Evolutionary conservation across 2,113 vertebrate genomes (phyloP).

Genomic region (Oncorhynchus keta): DNA sequence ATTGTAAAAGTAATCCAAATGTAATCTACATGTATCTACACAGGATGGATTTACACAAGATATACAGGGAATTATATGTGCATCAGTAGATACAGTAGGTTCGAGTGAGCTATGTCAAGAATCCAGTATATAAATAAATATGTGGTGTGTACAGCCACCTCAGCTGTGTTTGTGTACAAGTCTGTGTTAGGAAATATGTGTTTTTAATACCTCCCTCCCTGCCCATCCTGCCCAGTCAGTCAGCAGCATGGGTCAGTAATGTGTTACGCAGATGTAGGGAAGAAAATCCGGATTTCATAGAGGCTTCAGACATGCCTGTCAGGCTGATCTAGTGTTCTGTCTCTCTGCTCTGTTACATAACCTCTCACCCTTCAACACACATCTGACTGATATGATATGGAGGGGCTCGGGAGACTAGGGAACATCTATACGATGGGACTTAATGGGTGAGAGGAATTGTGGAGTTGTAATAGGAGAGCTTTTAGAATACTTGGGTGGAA

Average conservation of each 20-base stretch:
- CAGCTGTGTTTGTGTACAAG: not conserved
- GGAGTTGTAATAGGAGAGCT: not conserved
- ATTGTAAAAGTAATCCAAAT: no score
- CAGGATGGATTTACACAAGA: no score
- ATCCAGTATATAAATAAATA: no score
- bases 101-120: no score
- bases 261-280: slow-evolving; percentile 82
- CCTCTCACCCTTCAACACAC: slow-evolving; percentile 27
- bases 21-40: no score
- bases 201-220: slow-evolving; percentile 11
- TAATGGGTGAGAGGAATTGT: slow-evolving; percentile 13
- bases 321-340: slow-evolving; percentile 59
- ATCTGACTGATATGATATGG: slow-evolving; percentile 27
- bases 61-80: no score
- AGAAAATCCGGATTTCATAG: slow-evolving; percentile 65
- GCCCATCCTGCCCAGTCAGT: slow-evolving; percentile 9
- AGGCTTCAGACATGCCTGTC: slow-evolving; percentile 55
- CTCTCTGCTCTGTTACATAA: slow-evolving; percentile 28
- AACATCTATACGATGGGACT: slow-evolving; percentile 25
- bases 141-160: not conserved
- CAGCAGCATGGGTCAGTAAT: slow-evolving; percentile 54
- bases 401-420: not conserved
- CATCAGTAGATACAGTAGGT: no score
- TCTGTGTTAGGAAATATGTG: not conserved
- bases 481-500: not conserved